A percentile compares a stretch with the other conserved stretches of the same genome.
These are phyloP conservation scores for Anguilla rostrata DNA, from an alignment of 2,113 vertebrate species.

Conservation along the genomic window DNA sequence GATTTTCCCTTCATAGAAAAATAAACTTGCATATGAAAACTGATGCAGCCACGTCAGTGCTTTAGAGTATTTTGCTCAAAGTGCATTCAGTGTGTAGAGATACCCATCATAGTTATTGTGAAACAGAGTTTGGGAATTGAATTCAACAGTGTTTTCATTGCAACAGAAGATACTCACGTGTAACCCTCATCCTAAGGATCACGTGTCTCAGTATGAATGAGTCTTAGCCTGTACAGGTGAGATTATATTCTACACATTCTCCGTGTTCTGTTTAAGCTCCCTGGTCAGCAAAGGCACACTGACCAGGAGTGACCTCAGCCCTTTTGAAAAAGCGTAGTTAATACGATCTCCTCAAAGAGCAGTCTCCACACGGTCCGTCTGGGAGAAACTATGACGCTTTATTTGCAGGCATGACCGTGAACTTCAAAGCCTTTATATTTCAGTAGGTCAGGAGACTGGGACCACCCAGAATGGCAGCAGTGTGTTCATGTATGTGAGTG, in stretches of 20 bases:
- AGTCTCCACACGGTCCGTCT: conserved; percentile 38
- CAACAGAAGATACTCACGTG: background rate
- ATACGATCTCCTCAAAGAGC: conserved; percentile 41
- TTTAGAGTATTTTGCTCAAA: background rate
- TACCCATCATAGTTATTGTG: background rate
- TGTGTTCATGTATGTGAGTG: background rate
- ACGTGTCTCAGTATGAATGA: background rate
- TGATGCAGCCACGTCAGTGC: background rate
- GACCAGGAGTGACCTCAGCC: conserved; percentile 32
- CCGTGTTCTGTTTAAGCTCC: background rate
- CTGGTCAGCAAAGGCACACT: conserved; percentile 47
- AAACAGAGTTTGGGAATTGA: background rate
- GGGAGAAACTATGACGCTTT: conserved; percentile 37
- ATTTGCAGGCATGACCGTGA: conserved; percentile 53
- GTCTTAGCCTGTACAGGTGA: background rate
- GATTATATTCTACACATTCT: background rate
- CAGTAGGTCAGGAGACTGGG: conserved; percentile 34
- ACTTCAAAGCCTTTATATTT: conserved; percentile 50
- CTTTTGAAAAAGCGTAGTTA: conserved; percentile 50
- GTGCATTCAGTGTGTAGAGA: background rate
- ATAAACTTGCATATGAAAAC: background rate
- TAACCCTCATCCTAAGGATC: background rate
- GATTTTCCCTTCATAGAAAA: background rate
- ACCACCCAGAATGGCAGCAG: conserved; percentile 62
- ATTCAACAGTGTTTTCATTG: background rate